Percentiles rank a stretch among this genome's conserved stretches.
Evolutionary conservation across 1,140 invertebrate genomes (phyloP).

Genomic region (Achatina immaculata): DNA sequence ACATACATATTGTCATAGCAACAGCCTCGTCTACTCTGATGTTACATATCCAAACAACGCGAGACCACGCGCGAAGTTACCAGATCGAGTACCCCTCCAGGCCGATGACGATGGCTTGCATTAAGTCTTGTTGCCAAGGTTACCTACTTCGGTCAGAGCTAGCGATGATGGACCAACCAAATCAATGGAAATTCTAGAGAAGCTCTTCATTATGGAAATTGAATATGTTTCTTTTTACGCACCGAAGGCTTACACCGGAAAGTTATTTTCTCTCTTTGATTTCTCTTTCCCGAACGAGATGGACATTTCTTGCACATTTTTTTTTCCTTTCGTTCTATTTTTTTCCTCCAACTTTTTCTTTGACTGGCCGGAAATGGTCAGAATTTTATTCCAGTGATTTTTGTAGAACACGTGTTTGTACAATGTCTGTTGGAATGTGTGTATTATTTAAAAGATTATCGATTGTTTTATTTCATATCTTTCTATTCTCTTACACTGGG

Average conservation of each 20-base stretch:
- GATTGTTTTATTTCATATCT: neutral
- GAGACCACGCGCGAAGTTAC: neutral
- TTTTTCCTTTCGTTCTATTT: neutral
- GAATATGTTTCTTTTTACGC: constrained; percentile 13
- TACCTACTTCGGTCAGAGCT: neutral
- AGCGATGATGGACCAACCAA: constrained; percentile 15
- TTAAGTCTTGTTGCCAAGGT: constrained; percentile 21
- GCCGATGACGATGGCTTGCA: neutral
- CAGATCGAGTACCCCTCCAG: constrained; percentile 6
- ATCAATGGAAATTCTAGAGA: constrained; percentile 11
- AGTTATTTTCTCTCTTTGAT: neutral
- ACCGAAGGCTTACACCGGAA: neutral
- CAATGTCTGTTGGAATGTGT: neutral
- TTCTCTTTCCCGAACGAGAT: neutral
- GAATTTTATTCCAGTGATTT: neutral
- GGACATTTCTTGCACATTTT: neutral
- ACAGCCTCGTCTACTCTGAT: neutral
- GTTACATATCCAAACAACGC: neutral
- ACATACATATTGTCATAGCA: constrained; percentile 31
- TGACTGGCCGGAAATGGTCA: too few relatives aligned
- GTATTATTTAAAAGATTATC: neutral
- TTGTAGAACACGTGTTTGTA: neutral
- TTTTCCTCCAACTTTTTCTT: too few relatives aligned
- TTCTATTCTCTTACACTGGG: neutral
- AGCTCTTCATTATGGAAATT: constrained; percentile 1